Base-by-base conservation (phyloP, 2,797 vertebrate species). In the Harpagifer antarcticus region DNA sequence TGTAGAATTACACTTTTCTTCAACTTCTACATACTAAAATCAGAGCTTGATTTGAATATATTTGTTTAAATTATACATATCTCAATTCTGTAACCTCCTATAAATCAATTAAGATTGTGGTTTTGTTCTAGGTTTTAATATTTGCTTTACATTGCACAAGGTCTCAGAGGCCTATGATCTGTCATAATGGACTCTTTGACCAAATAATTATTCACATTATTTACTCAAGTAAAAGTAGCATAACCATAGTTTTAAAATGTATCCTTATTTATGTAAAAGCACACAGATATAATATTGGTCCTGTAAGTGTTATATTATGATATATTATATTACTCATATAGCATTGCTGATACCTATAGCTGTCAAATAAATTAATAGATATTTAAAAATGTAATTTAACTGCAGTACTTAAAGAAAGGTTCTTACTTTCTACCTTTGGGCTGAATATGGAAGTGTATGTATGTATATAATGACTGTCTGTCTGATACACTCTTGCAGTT, bases 401-500 rank as follows among this genome's bases (percentile, higher is more conserved):
- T 17, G 54, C 6, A 19, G 1, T 10, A 56, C 5, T 50, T 70
- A 53, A n/a, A 15, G n/a, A 54, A 43, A 48, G 33, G 5, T 19
- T 5, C 3, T 5, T 61, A 17, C 44, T 44, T 12, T 55, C 19
- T 16, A 55, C 5, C 1, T 45, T 13, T 61, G 59, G 1, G 14
- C 16, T 47, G 12, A 58, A 12, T 27, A 0, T 2, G 8, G 19
- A 0, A 13, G 14, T 61, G 3, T 31, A 42, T 57, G 16, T 55
- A n/a, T 14, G 31, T 31, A 9, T 54, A 54, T 9, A 37, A 37
- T 12, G 7, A 71, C 16, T 15, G 9, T 59, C 17, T 75, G 19
- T 63, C 64, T 37, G 6, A 62, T 42, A 8, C 52, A 47, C 37
- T 78, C 3, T 85, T 84, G 12, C 74, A 99, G 98, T 99, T 86